Evolutionary conservation across 2,888 invertebrate species (phyloP).

Genomic region (Andrena praecox): DNA sequence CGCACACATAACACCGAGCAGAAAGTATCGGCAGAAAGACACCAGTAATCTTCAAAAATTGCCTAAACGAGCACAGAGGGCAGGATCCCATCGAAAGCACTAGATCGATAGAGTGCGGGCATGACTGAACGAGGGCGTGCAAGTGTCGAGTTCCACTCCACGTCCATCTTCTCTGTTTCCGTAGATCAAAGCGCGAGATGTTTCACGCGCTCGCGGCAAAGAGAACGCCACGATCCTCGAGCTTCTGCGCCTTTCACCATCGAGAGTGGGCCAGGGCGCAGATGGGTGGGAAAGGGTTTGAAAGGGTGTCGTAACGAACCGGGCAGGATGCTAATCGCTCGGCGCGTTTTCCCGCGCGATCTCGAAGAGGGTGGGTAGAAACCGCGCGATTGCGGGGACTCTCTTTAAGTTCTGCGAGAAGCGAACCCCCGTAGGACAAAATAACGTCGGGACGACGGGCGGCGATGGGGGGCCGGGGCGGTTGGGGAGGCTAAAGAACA

Average conservation of each 20-base stretch:
- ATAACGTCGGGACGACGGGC: constrained; percentile 20
- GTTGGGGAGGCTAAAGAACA: constrained; percentile 4
- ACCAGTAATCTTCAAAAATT: not conserved
- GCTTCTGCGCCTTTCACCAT: constrained; percentile 12
- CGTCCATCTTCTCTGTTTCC: constrained; percentile 34
- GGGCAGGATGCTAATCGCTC: constrained; percentile 56
- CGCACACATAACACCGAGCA: no score
- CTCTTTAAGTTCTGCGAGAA: constrained; percentile 27
- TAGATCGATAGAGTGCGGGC: not conserved
- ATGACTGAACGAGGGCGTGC: not conserved
- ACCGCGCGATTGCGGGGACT: constrained; percentile 25
- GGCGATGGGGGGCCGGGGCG: not conserved
- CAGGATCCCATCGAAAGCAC: not conserved
- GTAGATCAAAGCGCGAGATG: constrained; percentile 58
- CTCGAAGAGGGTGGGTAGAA: constrained; percentile 25
- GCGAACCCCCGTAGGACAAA: constrained; percentile 23
- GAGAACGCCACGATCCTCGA: constrained; percentile 36
- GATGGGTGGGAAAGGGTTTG: not conserved
- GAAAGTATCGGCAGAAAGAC: not conserved
- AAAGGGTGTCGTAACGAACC: constrained; percentile 53
- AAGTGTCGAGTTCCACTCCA: constrained; percentile 15
- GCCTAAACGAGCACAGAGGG: not conserved
- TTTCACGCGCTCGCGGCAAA: constrained; percentile 37
- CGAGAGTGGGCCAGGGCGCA: not conserved
- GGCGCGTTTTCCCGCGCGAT: constrained; percentile 36